Evolutionary conservation across 2,888 invertebrate genomes (phyloP).

Genomic region (Morpho helenor): DNA sequence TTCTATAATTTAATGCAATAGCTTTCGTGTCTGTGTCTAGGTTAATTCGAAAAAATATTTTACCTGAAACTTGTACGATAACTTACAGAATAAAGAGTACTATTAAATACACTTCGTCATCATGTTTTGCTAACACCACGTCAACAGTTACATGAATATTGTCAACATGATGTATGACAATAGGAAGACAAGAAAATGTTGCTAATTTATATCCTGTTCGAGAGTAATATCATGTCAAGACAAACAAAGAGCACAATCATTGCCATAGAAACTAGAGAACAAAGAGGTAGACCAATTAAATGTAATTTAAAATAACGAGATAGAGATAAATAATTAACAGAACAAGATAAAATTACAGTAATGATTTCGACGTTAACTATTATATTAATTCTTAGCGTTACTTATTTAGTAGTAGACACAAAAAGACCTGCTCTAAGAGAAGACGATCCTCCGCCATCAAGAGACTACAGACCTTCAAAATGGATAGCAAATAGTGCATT

Average conservation of each 20-base stretch:
- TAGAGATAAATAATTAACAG: no score
- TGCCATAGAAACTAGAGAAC: not conserved
- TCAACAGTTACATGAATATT: not conserved
- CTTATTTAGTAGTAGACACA: slow-evolving; percentile 25
- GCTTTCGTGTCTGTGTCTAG: no score
- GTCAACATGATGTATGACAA: not conserved
- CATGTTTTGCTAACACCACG: not conserved
- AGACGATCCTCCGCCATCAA: slow-evolving; percentile 25
- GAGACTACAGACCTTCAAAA: slow-evolving; percentile 48
- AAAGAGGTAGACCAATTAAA: no score
- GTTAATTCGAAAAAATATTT: no score
- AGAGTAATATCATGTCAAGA: not conserved
- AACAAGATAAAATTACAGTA: not conserved
- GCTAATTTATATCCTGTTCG: not conserved
- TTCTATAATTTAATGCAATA: no score
- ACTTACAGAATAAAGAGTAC: not conserved
- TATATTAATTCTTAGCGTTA: slow-evolving; percentile 4
- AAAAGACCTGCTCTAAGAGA: slow-evolving; percentile 28
- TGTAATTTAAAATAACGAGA: no score
- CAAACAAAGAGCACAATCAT: not conserved
- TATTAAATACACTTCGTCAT: not conserved
- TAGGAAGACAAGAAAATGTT: not conserved
- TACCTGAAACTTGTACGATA: no score
- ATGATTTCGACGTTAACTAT: not conserved
- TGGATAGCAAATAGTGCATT: slow-evolving; percentile 55